A percentile compares a stretch with the other conserved stretches of the same genome.
phyloP scores from a whole-genome alignment of 1,140 invertebrate genomes.

The Tachypleus tridentatus region DNA sequence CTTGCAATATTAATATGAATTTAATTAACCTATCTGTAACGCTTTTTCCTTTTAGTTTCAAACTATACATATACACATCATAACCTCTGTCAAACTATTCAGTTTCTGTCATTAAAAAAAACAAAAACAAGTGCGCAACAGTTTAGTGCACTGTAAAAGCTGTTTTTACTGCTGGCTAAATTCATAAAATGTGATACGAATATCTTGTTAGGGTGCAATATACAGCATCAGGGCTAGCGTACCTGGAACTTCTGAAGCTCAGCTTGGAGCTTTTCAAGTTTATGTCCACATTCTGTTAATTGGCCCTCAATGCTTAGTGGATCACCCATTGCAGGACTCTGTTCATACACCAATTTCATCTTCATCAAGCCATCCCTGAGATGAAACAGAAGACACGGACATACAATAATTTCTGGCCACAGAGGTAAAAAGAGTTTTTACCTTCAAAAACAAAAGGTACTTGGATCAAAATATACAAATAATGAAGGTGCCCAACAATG shows the following conservation, averaged over 20 bases:
- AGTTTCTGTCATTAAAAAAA: background rate
- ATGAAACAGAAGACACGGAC: background rate
- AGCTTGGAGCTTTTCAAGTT: slow-evolving; percentile 70
- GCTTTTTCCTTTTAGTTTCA: too few species aligned
- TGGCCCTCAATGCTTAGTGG: slow-evolving; percentile 90
- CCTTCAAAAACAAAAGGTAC: too few species aligned
- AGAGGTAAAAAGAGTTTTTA: background rate
- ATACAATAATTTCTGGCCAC: too few species aligned
- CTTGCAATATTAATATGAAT: too few species aligned
- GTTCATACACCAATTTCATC: slow-evolving; percentile 95
- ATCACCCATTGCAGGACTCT: slow-evolving; percentile 88
- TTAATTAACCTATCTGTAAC: too few species aligned
- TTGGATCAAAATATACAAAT: too few species aligned
- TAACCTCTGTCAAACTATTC: background rate
- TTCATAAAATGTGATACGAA: background rate
- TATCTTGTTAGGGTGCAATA: background rate
- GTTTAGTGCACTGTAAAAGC: background rate
- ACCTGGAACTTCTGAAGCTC: slow-evolving; percentile 62
- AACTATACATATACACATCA: too few species aligned
- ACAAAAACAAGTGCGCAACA: background rate
- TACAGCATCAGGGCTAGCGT: background rate
- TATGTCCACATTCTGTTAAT: slow-evolving; percentile 82
- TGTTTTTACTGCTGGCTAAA: background rate
- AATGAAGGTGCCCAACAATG: too few species aligned
- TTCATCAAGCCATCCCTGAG: slow-evolving; percentile 87